Base-by-base conservation (phyloP, 2,113 vertebrate species). In the Hyla sarda region DNA sequence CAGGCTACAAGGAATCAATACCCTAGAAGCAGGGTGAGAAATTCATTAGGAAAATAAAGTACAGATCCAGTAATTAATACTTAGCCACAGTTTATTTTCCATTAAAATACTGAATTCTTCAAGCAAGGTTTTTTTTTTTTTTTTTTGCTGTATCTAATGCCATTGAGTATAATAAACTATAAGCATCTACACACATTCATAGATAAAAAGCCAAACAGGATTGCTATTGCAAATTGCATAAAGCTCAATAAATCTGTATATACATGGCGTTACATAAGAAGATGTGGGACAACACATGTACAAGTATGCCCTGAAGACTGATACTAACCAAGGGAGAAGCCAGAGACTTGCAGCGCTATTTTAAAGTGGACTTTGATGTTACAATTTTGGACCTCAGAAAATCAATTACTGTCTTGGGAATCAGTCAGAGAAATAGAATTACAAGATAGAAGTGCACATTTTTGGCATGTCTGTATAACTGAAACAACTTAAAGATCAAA, bases 401-500 rank as follows among this genome's bases (percentile, higher is more conserved):
- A 85, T 85, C 83, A 65, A 85, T 77, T 77, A 77, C 73, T 77
- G 72, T 78, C 56, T 13, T 50, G 41, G 58, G 58, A 85, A 62
- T 74, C 34, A 67, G 56, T 56, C 83, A 77, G 83, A 77, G 83
- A 85, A 85, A 85, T 77, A 77, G 56, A 85, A 85, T 85, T 85
- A 77, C 25, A 65, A 85, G 73, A 67, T 47, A 76, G 82, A 85
- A 65, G 56, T 67, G 73, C 58, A 85, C 56, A 76, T 77, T 85
- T 74, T 85, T 77, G 83, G 54, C 73, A 85, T 67, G 73, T 77
- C 83, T 50, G 30, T 85, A 52, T 85, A 85, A 85, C 72, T 77
- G 73, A 85, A 77, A 67, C 73, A 84, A 77, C 73, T 77, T 77
- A 52, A 77, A 85, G 56, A 77, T 85, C 41, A 85, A 85, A 85